Evolutionary conservation across 2,797 vertebrate genomes (phyloP).

Genomic region (Cirrhinus molitorella): DNA sequence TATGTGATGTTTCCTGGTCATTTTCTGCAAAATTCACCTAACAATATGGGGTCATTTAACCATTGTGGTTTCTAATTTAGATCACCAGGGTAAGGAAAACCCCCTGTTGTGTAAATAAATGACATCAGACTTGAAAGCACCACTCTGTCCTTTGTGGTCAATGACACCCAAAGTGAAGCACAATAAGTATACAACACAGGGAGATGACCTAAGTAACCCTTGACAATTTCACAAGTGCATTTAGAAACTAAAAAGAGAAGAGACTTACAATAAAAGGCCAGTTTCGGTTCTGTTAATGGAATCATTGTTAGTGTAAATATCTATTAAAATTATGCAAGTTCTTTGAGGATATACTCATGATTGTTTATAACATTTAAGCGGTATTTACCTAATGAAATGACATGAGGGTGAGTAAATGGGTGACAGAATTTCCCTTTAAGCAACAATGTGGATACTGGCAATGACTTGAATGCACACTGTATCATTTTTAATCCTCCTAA

Average conservation of each 20-base stretch:
- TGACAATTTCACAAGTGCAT: conserved; percentile 5
- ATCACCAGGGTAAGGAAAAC: background rate
- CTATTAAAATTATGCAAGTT: background rate
- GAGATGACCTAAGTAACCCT: background rate
- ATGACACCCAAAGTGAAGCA: conserved; percentile 54
- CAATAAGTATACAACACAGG: conserved; percentile 44
- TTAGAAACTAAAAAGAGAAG: conserved; percentile 3
- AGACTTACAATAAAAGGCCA: background rate
- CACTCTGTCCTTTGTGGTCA: conserved; percentile 35
- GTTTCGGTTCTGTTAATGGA: conserved; percentile 21
- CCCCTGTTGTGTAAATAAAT: conserved; percentile 4
- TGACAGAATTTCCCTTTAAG: background rate
- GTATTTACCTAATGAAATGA: background rate
- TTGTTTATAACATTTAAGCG: background rate
- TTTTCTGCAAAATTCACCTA: conserved; percentile 12
- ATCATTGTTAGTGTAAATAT: background rate
- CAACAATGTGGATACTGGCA: background rate
- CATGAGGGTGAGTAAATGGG: background rate
- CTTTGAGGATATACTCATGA: background rate
- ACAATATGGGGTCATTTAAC: background rate
- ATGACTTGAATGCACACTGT: background rate
- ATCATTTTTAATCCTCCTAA: background rate
- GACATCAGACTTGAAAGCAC: conserved; percentile 9
- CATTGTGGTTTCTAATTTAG: background rate
- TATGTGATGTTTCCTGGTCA: background rate